Conservation (phyloP, 2,888 invertebrate genomes). For the Sarcophaga caerulescens region DNA sequence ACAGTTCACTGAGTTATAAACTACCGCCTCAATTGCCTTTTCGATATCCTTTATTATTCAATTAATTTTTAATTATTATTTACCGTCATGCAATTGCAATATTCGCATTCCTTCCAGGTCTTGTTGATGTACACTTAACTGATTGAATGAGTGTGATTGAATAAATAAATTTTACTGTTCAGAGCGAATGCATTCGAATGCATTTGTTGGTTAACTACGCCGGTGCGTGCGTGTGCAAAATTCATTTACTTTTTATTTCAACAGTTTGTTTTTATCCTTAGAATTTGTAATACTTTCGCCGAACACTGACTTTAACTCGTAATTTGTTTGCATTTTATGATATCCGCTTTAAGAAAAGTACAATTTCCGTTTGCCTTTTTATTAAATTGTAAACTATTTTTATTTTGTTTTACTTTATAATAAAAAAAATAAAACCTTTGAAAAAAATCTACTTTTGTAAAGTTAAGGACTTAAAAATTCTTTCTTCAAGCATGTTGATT, state of each 20-base stretch:
- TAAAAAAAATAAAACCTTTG: no score
- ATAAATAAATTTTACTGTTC: not conserved
- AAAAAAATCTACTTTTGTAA: no score
- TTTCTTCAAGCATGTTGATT: no score
- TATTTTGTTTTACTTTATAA: no score
- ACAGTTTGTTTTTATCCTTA: not conserved
- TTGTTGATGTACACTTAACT: not conserved
- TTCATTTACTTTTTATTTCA: slow-evolving; percentile 2
- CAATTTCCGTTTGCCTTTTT: not conserved
- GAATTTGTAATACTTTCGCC: not conserved
- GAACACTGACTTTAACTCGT: not conserved
- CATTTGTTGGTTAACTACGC: not conserved
- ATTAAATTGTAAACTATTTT: not conserved
- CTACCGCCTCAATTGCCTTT: not conserved
- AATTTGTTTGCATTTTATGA: not conserved
- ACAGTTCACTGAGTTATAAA: no score
- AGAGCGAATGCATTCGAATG: not conserved
- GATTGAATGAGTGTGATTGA: not conserved
- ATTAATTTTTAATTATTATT: not conserved
- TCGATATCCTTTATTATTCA: not conserved
- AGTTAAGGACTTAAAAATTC: no score
- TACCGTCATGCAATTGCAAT: not conserved
- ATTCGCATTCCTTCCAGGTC: not conserved
- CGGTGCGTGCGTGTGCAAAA: not conserved
- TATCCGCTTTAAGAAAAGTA: not conserved